Conservation (phyloP, 2,113 vertebrate genomes). For the Hoplias malabaricus region DNA sequence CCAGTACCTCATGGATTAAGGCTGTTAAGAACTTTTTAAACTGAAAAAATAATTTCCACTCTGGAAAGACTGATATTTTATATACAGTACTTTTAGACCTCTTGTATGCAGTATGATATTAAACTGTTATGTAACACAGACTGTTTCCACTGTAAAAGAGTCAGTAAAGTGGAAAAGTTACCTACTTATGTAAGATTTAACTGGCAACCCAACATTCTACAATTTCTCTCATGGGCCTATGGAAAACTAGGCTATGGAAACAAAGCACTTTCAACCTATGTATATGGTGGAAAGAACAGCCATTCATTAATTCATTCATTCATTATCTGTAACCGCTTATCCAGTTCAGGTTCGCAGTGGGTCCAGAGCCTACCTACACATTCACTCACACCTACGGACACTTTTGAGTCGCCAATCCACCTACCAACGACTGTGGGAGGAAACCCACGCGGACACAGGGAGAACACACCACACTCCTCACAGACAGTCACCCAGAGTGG, state of each 20-base stretch:
- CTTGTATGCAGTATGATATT: conserved; percentile 1
- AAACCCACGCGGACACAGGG: too few species aligned
- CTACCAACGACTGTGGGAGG: too few species aligned
- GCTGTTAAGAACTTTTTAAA: not conserved
- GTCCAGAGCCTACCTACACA: too few species aligned
- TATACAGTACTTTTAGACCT: not conserved
- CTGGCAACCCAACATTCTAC: not conserved
- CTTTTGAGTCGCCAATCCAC: too few species aligned
- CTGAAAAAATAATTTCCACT: not conserved
- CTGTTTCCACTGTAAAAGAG: conserved; percentile 29
- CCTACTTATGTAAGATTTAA: not conserved
- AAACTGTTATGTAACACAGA: conserved; percentile 7
- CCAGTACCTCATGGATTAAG: not conserved
- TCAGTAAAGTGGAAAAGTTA: conserved; percentile 11
- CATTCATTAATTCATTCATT: too few species aligned
- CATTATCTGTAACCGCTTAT: too few species aligned
- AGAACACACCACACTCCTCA: too few species aligned
- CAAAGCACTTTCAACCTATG: not conserved
- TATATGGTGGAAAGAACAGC: not conserved
- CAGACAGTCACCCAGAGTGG: too few species aligned
- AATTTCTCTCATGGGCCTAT: not conserved
- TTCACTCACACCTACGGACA: too few species aligned
- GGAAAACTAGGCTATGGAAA: not conserved
- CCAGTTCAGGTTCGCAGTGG: too few species aligned
- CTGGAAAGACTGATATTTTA: not conserved